These are phyloP conservation scores for Synergus japonicus DNA, from an alignment of 2,888 invertebrate species.

Conservation along the genomic window DNA sequence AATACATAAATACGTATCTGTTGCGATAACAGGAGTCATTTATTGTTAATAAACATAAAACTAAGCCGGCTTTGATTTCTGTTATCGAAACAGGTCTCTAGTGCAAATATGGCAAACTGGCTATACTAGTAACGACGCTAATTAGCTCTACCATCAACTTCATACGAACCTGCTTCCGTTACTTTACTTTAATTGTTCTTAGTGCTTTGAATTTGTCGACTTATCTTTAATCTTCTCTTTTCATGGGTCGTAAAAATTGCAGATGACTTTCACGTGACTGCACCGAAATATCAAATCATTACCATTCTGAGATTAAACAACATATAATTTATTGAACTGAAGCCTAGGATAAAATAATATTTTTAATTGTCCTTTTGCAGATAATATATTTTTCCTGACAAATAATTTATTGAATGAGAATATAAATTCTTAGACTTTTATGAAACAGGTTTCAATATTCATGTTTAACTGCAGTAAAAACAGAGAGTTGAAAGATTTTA, in stretches of 20 bases:
- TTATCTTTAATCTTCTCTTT: constrained; percentile 19
- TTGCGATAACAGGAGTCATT: not conserved
- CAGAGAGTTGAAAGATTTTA: not conserved
- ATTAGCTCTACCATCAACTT: constrained; percentile 29
- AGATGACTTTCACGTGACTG: constrained; percentile 12
- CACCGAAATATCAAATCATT: constrained; percentile 20
- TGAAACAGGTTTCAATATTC: constrained; percentile 34
- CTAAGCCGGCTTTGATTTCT: constrained; percentile 24
- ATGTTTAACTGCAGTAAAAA: not conserved
- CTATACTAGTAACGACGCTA: constrained; percentile 17
- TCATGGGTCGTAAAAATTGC: constrained; percentile 11
- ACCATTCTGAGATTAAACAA: constrained; percentile 23
- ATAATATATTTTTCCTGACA: constrained; percentile 1
- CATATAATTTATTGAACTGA: constrained; percentile 24
- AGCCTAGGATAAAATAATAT: not conserved
- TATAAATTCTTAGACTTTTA: constrained; percentile 3
- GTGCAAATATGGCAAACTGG: not conserved
- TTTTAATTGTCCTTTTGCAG: not conserved
- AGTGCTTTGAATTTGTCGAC: constrained; percentile 15
- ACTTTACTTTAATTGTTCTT: constrained; percentile 22
- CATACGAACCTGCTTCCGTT: constrained; percentile 24
- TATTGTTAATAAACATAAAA: constrained; percentile 16
- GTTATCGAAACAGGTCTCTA: constrained; percentile 36
- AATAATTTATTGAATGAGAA: not conserved
- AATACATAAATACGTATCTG: not conserved